Conservation (phyloP, 1,140 invertebrate species). For the Drosophila burlai region DNA sequence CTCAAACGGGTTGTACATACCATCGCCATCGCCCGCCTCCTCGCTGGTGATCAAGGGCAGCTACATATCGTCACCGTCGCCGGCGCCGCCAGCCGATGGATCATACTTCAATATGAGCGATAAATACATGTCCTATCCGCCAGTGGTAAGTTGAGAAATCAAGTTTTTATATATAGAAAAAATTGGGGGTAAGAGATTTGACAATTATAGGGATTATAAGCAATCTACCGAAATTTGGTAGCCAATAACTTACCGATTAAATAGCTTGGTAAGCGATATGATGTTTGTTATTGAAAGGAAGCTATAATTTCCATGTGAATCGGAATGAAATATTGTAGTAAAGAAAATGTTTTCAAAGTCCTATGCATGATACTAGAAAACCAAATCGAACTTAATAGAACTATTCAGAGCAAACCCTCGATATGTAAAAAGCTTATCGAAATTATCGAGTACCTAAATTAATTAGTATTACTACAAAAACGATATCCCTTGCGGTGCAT, state of each 20-base stretch:
- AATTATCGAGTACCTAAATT: background rate
- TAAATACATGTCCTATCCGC: conserved; percentile 90
- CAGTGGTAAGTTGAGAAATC: conserved; percentile 85
- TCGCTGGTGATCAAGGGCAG: conserved; percentile 82
- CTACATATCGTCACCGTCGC: conserved; percentile 86
- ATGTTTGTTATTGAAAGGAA: background rate
- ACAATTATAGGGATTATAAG: background rate
- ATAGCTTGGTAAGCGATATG: background rate
- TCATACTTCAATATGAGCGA: conserved; percentile 93
- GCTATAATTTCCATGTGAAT: no score
- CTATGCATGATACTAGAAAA: background rate
- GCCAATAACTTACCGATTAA: background rate
- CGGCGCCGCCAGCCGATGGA: conserved; percentile 91
- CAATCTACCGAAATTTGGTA: background rate
- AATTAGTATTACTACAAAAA: background rate
- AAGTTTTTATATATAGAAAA: no score
- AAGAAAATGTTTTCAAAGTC: no score
- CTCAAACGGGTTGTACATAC: conserved; percentile 78
- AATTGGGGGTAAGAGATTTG: rapidly evolving
- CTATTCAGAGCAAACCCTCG: background rate
- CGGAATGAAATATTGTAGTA: no score
- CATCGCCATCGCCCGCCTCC: conserved; percentile 77
- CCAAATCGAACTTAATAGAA: background rate
- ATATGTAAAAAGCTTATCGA: background rate
- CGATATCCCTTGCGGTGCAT: background rate